Evolutionary conservation across 2,113 vertebrate genomes (phyloP), one percentile per base, ranked within the genome.

Genomic region (Tyrannus savana): DNA sequence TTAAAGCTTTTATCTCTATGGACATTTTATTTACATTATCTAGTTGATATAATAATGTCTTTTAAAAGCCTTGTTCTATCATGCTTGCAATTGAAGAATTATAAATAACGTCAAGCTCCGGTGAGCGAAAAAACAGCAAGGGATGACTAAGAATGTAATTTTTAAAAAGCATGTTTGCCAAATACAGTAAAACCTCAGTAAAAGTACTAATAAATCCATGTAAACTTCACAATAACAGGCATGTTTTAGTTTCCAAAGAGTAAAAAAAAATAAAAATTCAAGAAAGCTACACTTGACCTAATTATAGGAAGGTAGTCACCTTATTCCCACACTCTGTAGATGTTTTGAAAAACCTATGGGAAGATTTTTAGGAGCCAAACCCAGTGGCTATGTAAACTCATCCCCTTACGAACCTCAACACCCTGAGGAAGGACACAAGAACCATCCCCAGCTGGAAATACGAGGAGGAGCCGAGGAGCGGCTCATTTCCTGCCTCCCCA

Each of bases 321-420:
- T 49, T 53, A 44, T 12, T n/a, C 52, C 2, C 10, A 49, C 2
- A 1, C 4, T 18, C 28, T 21, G 2, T 0, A 35, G 12, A 9
- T 27, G 76, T 4, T 46, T 62, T 35, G 2, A 19, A 53, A 53
- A 46, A 35, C 5, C 7, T 21, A 8, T 4, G 19, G 13, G 27
- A 87, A 30, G 28, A 63, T 19, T 53, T 19, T 67, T 58, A 71
- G 28, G 53, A 90, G 19, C 41, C 18, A 58, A 68, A 79, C 35
- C 12, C 0, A 6, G 52, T 21, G 23, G 44, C 33, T 62, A 37
- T 1, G 5, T 35, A 76, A 73, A 24, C 7, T 71, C 14, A 63
- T 47, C 33, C 19, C 2, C 0, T 49, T 42, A 33, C 7, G 31
- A 87, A 84, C 55, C 47, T 41, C 77, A 60, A 2, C 9, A 49